Evolutionary conservation across 1,140 invertebrate genomes (phyloP).

Genomic region (Caenorhabditis remanei): DNA sequence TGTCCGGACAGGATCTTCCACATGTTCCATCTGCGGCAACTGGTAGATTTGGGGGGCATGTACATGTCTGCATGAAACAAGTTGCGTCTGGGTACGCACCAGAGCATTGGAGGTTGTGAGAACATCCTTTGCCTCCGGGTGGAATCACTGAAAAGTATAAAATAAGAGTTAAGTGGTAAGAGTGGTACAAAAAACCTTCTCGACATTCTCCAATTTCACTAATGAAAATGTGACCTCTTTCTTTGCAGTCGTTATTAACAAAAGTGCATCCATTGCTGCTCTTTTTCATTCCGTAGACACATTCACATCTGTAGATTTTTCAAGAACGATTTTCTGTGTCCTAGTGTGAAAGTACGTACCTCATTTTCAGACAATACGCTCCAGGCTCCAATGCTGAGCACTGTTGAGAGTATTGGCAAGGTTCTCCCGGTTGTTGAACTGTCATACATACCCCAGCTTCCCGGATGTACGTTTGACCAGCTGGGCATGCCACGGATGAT

Average conservation of each 20-base stretch:
- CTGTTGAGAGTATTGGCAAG: conserved; percentile 77
- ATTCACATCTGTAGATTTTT: conserved; percentile 68
- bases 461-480: conserved; percentile 74
- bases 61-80: conserved; percentile 72
- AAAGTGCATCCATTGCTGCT: conserved; percentile 72
- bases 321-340: neutral
- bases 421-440: conserved; percentile 71
- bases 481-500: conserved; percentile 68
- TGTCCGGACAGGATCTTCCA: conserved; percentile 70
- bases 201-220: conserved; percentile 76
- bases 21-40: conserved; percentile 76
- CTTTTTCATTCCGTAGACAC: conserved; percentile 75
- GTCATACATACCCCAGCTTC: conserved; percentile 76
- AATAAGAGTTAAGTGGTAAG: neutral
- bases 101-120: conserved; percentile 75
- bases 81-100: conserved; percentile 73
- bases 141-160: conserved; percentile 70
- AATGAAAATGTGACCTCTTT: conserved; percentile 74
- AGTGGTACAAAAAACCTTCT: conserved; percentile 65
- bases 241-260: conserved; percentile 71
- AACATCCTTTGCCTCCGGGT: conserved; percentile 72
- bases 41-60: conserved; percentile 70
- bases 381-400: conserved; percentile 73
- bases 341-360: neutral
- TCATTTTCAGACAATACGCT: conserved; percentile 71